phyloP scores from a whole-genome alignment of 2,113 vertebrate genomes.

The Chloropsis hardwickii region DNA sequence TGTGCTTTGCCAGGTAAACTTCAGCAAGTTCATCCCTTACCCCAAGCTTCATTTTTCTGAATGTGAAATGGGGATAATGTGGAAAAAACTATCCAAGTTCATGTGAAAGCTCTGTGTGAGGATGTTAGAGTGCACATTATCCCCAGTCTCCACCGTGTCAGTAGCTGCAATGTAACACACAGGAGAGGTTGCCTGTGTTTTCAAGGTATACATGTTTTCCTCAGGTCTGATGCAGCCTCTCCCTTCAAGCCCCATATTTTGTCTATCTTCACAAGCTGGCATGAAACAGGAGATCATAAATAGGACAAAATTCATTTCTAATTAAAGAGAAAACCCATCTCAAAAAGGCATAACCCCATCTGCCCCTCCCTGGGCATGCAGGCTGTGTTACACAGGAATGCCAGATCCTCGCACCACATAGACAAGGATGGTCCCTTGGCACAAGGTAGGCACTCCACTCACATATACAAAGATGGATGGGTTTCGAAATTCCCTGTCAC shows the following conservation, averaged over 20 bases:
- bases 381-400: background rate
- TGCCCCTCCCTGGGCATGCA: background rate
- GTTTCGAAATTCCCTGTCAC: background rate
- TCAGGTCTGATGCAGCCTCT: background rate
- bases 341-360: background rate
- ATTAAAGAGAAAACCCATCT: background rate
- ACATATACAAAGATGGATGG: background rate
- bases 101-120: background rate
- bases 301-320: background rate
- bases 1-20: slow-evolving; percentile 16
- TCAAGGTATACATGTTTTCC: background rate
- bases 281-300: background rate
- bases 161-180: background rate
- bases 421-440: background rate
- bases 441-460: background rate
- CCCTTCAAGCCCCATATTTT: background rate
- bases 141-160: background rate
- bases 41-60: background rate
- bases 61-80: background rate
- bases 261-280: background rate
- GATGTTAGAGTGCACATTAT: background rate
- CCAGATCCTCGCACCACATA: rapidly evolving
- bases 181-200: background rate
- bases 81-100: background rate
- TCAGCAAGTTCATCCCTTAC: background rate